These are phyloP conservation scores for Flexamia atlantica DNA, from an alignment of 2,888 invertebrate species.

Conservation along the genomic window DNA sequence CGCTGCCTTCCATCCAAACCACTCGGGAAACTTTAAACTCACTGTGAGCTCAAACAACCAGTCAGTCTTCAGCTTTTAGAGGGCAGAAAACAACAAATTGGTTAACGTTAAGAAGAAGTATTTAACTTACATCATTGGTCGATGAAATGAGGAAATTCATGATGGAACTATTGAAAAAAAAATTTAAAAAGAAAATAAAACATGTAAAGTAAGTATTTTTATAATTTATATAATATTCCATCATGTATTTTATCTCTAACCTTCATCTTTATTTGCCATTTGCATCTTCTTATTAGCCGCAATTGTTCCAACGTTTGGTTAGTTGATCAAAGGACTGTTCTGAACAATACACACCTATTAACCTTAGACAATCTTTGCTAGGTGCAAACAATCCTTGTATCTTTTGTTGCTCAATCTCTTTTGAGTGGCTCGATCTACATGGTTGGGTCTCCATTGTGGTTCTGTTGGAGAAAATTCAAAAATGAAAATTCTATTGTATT, in stretches of 20 bases:
- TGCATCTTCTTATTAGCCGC: background rate
- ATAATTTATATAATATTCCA: too few relatives aligned
- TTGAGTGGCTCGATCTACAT: background rate
- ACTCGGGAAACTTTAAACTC: conserved; percentile 74
- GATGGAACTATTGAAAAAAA: too few relatives aligned
- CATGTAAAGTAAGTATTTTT: too few relatives aligned
- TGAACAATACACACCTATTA: background rate
- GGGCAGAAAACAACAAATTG: background rate
- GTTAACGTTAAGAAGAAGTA: too few relatives aligned
- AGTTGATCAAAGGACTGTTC: conserved; percentile 1
- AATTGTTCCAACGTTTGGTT: background rate
- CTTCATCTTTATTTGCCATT: background rate
- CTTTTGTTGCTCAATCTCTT: background rate
- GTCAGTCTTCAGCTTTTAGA: conserved; percentile 39
- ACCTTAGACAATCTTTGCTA: background rate
- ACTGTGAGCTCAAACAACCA: conserved; percentile 72
- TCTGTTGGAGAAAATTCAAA: background rate
- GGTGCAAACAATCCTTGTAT: background rate
- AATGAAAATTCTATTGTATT: background rate
- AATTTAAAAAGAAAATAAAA: too few relatives aligned
- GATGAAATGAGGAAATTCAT: too few relatives aligned
- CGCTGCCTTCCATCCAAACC: conserved; percentile 74
- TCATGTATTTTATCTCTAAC: too few relatives aligned
- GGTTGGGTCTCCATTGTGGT: background rate
- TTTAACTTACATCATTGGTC: too few relatives aligned